Base-by-base conservation (phyloP, 2,113 vertebrate genomes). In the Seriola aureovittata region DNA sequence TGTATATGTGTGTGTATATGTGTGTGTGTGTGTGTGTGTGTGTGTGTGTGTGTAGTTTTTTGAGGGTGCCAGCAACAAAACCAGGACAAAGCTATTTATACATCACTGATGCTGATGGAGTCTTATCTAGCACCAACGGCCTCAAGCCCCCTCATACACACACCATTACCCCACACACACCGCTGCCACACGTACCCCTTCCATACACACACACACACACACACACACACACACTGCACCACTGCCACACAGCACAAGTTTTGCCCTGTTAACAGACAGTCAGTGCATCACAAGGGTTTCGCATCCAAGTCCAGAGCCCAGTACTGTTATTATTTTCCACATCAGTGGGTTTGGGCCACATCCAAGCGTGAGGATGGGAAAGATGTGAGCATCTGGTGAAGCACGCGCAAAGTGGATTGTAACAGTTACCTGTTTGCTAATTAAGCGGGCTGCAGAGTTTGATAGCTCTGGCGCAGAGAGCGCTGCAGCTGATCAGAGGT, bases 61-160 rank as follows among this genome's bases (percentile, higher is more conserved):
- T 71, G 75, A 85, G 52, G 78, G 80, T 86, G 89, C 91, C 88
- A 92, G 88, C 88, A 86, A 91, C 83, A 89, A 88, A 92, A 89
- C 86, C 90, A 92, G 93, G 91, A 84, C 91, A 87, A 73, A 86
- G 85, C 92, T 93, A 91, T 95, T 94, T 92, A 93, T 93, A 92
- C 77, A 87, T 70, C 73, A 57, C 73, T 75, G 67, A 78, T 84
- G 83, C 32, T 85, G 85, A 88, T 89, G 78, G 78, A 87, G 87
- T 90, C 82, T 87, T 88, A 89, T 93, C 84, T 79, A 74, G 60
- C 86, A 90, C 52, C 71, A 21, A 54, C 73, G 74, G 78, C 87
- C 75, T 82, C 72, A 79, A 84, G 83, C 66, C 76, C 58, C 70
- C 71, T 46, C 70, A 38, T 52, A 70, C 58, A 71, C 80, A 65